These are phyloP conservation scores for Pomacea canaliculata DNA, from an alignment of 2,888 invertebrate genomes.

Conservation along the genomic window DNA sequence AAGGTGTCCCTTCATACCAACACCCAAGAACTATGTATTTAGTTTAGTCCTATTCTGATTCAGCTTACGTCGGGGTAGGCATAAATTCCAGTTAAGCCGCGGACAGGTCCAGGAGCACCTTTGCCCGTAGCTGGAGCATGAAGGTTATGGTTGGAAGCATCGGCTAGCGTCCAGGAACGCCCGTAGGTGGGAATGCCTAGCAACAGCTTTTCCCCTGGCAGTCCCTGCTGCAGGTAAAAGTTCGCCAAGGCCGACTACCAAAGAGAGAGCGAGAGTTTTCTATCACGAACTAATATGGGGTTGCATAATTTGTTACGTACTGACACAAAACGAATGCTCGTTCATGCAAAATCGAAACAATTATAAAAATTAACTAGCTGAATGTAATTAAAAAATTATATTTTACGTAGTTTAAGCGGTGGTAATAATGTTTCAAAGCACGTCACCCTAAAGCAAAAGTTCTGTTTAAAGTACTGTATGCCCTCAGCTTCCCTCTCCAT, in stretches of 20 bases:
- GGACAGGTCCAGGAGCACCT: constrained; percentile 34
- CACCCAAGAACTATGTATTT: no score
- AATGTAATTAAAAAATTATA: no score
- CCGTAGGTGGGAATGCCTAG: constrained; percentile 60
- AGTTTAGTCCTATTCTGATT: no score
- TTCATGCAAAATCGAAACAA: background rate
- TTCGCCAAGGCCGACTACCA: constrained; percentile 34
- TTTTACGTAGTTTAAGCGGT: no score
- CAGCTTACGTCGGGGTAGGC: constrained; percentile 35
- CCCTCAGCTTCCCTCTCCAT: no score
- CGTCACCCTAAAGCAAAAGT: no score
- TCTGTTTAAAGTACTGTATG: no score
- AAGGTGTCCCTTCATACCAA: no score
- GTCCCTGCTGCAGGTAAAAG: constrained; percentile 35
- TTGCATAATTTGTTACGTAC: background rate
- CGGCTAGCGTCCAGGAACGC: constrained; percentile 47
- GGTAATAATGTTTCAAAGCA: no score
- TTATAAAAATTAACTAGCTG: no score
- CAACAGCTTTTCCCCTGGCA: constrained; percentile 46
- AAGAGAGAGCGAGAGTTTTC: background rate
- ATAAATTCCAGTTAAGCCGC: constrained; percentile 32
- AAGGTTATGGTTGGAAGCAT: constrained; percentile 28
- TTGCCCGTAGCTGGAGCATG: constrained; percentile 40
- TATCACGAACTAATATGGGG: no score
- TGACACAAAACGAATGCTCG: background rate